Percentiles rank a stretch among this genome's conserved stretches.
Conservation (phyloP, 2,888 invertebrate species). For the Spilosoma lubricipeda region DNA sequence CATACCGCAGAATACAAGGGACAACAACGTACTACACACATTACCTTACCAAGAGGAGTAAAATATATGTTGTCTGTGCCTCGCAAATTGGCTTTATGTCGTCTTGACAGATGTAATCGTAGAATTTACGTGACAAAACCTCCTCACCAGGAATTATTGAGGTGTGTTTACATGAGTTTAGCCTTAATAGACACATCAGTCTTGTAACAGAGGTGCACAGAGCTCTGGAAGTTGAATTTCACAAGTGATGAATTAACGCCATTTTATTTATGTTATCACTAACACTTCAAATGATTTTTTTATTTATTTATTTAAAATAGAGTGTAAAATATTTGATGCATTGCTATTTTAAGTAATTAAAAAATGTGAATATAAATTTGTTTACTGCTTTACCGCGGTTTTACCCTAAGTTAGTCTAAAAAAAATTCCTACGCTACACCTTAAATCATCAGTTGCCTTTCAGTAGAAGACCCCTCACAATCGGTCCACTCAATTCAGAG, state of each 20-base stretch:
- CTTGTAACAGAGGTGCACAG: conserved; percentile 27
- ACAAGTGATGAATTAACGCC: background rate
- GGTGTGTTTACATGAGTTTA: conserved; percentile 56
- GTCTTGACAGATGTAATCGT: conserved; percentile 73
- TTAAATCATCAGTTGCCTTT: no score
- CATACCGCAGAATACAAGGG: conserved; percentile 14
- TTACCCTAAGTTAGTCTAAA: no score
- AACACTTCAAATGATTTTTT: no score
- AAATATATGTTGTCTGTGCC: conserved; percentile 52
- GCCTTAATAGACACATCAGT: conserved; percentile 49
- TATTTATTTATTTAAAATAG: no score
- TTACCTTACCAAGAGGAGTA: conserved; percentile 25
- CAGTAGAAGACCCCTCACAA: no score
- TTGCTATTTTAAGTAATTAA: conserved; percentile 13
- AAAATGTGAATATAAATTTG: conserved; percentile 9
- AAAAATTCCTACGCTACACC: no score
- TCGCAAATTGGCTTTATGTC: conserved; percentile 68
- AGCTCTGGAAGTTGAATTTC: conserved; percentile 1
- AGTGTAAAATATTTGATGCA: no score
- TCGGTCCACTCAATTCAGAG: no score
- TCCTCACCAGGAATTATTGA: conserved; percentile 55
- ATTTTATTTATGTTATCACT: background rate
- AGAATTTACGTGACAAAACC: conserved; percentile 70
- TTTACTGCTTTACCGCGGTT: no score
- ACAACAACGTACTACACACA: conserved; percentile 14